phyloP scores from a whole-genome alignment of 2,888 invertebrate genomes.

The Orgyia antiqua region DNA sequence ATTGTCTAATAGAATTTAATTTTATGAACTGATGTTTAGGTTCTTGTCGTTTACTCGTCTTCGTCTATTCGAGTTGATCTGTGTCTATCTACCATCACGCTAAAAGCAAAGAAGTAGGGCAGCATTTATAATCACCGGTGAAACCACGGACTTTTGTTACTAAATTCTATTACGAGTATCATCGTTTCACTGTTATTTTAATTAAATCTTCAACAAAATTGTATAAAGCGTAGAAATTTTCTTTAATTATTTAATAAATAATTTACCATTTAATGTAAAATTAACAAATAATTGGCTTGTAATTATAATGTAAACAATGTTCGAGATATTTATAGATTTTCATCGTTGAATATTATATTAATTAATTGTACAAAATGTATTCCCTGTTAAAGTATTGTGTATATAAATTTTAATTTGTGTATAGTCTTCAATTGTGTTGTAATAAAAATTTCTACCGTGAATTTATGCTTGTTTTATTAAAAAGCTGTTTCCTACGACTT shows the following conservation, averaged over 20 bases:
- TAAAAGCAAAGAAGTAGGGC: too few relatives aligned
- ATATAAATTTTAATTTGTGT: slow-evolving; percentile 39
- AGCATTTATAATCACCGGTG: too few relatives aligned
- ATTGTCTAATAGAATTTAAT: too few relatives aligned
- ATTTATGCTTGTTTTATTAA: slow-evolving; percentile 23
- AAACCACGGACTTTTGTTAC: too few relatives aligned
- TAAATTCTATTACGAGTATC: too few relatives aligned
- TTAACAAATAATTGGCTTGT: slow-evolving; percentile 11
- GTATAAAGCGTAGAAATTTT: too few relatives aligned
- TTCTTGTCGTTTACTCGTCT: too few relatives aligned
- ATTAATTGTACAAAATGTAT: slow-evolving; percentile 37
- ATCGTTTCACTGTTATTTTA: too few relatives aligned
- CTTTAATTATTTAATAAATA: not conserved
- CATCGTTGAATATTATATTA: slow-evolving; percentile 19
- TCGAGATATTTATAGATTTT: slow-evolving; percentile 21
- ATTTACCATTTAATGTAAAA: not conserved
- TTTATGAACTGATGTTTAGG: too few relatives aligned
- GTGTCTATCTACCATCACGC: too few relatives aligned
- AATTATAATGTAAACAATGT: slow-evolving; percentile 20
- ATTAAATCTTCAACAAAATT: not conserved
- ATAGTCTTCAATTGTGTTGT: slow-evolving; percentile 56
- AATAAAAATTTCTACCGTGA: slow-evolving; percentile 54
- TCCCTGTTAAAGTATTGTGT: slow-evolving; percentile 34
- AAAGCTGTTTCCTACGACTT: too few relatives aligned
- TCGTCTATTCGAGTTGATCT: too few relatives aligned